phyloP scores from a whole-genome alignment of 92 coral and sea anemone genomes.

The Siderastrea siderea region DNA sequence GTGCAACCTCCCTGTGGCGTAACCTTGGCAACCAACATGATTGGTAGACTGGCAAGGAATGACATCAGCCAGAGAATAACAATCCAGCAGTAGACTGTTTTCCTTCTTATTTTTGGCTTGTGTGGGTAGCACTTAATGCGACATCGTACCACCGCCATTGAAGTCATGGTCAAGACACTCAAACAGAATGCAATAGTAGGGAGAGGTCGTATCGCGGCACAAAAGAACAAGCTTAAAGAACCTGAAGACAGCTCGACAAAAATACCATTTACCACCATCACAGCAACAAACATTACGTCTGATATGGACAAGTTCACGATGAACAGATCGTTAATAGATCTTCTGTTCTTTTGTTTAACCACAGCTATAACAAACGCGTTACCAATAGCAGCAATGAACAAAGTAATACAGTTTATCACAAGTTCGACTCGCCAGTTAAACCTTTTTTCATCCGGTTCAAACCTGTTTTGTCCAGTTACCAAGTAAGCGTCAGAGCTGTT shows the following conservation, averaged over 20 bases:
- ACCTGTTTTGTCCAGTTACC: background rate
- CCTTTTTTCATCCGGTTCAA: background rate
- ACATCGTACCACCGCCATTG: constrained; percentile 72
- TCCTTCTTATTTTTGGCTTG: constrained; percentile 51
- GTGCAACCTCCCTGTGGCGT: constrained; percentile 42
- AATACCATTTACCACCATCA: background rate
- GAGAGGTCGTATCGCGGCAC: constrained; percentile 48
- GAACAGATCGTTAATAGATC: constrained; percentile 64
- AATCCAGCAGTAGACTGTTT: constrained; percentile 38
- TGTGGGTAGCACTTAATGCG: constrained; percentile 59
- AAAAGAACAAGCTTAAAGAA: background rate
- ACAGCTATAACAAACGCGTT: constrained; percentile 63
- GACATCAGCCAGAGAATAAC: constrained; percentile 42
- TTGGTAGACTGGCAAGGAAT: constrained; percentile 44
- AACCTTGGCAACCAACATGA: constrained; percentile 52
- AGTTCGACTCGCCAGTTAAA: constrained; percentile 11
- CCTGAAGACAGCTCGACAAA: background rate
- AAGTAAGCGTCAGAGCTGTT: background rate
- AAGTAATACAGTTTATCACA: constrained; percentile 23
- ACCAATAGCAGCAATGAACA: constrained; percentile 38
- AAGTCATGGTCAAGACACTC: constrained; percentile 71
- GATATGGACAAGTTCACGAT: constrained; percentile 66
- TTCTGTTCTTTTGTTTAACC: constrained; percentile 36
- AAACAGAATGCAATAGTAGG: constrained; percentile 62
- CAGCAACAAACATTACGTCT: constrained; percentile 61